Conservation (phyloP, 2,888 invertebrate species). For the Chalcosyrphus nemorum region DNA sequence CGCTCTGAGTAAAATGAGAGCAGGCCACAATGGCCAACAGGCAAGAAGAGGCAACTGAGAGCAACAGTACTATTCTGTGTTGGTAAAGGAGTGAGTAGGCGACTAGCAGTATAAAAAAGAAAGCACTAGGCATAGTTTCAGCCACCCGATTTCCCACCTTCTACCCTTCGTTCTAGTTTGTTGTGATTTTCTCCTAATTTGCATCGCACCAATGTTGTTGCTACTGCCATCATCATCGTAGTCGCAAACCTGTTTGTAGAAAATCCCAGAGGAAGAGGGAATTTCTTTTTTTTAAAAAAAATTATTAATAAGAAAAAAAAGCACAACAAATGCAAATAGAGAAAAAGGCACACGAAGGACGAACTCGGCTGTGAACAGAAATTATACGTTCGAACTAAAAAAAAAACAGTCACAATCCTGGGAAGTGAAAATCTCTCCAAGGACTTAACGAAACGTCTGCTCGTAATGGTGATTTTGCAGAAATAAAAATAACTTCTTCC, state of each 20-base stretch:
- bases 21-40: conserved; percentile 23
- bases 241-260: conserved; percentile 23
- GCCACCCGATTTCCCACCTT: conserved; percentile 40
- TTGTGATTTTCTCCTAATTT: conserved; percentile 60
- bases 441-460: conserved; percentile 34
- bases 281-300: conserved; percentile 49
- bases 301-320: conserved; percentile 57
- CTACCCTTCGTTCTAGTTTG: conserved; percentile 49
- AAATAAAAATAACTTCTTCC: neutral
- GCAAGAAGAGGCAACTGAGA: conserved; percentile 39
- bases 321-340: conserved; percentile 55
- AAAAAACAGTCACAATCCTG: conserved; percentile 10
- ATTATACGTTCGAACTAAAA: conserved; percentile 35
- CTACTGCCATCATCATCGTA: conserved; percentile 25
- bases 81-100: conserved; percentile 43
- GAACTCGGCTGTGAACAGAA: conserved; percentile 33
- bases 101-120: conserved; percentile 8
- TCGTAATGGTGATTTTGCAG: conserved; percentile 28
- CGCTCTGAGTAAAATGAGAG: conserved; percentile 63
- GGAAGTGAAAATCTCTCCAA: conserved; percentile 33
- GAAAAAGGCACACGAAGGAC: conserved; percentile 51
- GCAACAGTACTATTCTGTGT: neutral
- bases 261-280: conserved; percentile 50
- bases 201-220: conserved; percentile 42
- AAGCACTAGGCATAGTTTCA: conserved; percentile 51